Evolutionary conservation across 2,113 vertebrate genomes (phyloP).

Genomic region (Sapayoa aenigma): DNA sequence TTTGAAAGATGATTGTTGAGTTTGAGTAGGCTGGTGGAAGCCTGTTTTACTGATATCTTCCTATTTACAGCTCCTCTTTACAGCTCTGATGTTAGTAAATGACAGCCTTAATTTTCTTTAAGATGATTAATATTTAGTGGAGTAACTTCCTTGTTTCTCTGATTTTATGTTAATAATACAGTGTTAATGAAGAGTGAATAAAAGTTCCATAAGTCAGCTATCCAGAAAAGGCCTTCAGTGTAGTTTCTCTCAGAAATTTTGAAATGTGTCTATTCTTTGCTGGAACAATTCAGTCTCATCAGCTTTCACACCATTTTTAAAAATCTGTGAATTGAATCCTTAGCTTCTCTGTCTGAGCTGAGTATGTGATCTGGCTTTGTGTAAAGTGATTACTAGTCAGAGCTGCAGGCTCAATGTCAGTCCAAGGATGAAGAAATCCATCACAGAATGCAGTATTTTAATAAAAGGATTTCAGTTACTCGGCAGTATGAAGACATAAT

Average conservation of each 20-base stretch:
- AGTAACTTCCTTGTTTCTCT: neutral
- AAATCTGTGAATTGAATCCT: slow-evolving; percentile 20
- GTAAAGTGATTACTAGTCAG: slow-evolving; percentile 62
- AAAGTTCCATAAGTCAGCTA: accelerated
- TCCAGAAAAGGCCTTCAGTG: neutral
- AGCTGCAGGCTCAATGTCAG: slow-evolving; percentile 60
- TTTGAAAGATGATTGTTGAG: neutral
- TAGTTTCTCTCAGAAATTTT: slow-evolving; percentile 6
- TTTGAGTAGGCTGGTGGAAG: neutral
- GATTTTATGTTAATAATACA: neutral
- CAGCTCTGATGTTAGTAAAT: neutral
- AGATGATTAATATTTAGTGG: neutral
- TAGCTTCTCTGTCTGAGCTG: slow-evolving; percentile 18
- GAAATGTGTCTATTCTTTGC: neutral
- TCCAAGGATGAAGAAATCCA: slow-evolving; percentile 62
- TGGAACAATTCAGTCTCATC: neutral
- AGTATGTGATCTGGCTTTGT: slow-evolving; percentile 49
- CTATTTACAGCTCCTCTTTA: neutral
- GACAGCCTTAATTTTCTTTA: neutral
- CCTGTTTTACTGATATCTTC: neutral
- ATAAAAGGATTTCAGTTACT: slow-evolving; percentile 65
- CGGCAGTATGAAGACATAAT: slow-evolving; percentile 27
- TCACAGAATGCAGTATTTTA: slow-evolving; percentile 55
- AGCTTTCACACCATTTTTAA: slow-evolving; percentile 13
- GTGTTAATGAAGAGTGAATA: neutral